Evolutionary conservation across 2,797 vertebrate species (phyloP).

Genomic region (Sebastes hubbsi): DNA sequence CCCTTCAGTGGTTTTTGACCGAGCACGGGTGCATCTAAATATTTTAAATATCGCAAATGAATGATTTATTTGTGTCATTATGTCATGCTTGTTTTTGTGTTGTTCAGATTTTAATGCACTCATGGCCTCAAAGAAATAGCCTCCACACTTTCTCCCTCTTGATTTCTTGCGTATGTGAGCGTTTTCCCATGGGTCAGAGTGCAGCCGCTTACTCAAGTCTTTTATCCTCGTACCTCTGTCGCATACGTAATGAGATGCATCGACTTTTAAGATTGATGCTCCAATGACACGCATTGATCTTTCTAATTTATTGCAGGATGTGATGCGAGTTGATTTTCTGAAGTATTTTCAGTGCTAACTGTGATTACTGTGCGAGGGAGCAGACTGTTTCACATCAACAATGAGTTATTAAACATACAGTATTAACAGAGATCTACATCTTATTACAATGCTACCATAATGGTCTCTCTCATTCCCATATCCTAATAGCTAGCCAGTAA

Average conservation of each 20-base stretch:
- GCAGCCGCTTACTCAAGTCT: neutral
- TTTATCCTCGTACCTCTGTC: neutral
- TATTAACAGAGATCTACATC: slow-evolving; percentile 5
- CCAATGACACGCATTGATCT: neutral
- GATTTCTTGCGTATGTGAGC: neutral
- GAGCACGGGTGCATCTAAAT: slow-evolving; percentile 27
- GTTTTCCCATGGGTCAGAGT: neutral
- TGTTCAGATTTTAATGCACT: slow-evolving; percentile 16
- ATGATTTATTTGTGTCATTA: slow-evolving; percentile 50
- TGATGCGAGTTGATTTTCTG: neutral
- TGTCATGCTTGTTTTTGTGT: slow-evolving; percentile 15
- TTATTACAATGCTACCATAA: slow-evolving; percentile 1
- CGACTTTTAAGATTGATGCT: neutral
- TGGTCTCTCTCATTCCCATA: neutral
- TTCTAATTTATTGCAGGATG: neutral
- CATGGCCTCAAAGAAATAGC: neutral
- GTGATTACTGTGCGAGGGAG: neutral
- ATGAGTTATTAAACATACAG: neutral
- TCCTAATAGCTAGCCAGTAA: slow-evolving; percentile 24
- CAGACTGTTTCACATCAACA: neutral
- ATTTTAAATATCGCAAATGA: slow-evolving; percentile 39
- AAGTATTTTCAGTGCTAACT: neutral
- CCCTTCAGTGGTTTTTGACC: neutral
- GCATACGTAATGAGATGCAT: neutral
- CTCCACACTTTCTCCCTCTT: neutral